Conservation (phyloP, 2,797 vertebrate genomes). For the Megalops cyprinoides region DNA sequence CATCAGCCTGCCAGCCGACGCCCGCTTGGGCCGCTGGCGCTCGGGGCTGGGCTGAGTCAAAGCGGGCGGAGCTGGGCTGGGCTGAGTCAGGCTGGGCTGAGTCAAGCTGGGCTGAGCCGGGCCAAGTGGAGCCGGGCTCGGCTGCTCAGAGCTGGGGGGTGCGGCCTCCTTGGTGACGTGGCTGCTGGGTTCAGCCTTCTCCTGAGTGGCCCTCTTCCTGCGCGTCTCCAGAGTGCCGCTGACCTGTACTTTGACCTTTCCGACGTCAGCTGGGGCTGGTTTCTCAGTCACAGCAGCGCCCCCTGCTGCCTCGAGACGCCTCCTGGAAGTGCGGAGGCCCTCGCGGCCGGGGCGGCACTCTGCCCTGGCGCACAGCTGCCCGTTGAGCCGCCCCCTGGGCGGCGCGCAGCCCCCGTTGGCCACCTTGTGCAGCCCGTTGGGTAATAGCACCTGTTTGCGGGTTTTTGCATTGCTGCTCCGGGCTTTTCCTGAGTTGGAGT, state of each 20-base stretch:
- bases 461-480: slow-evolving; percentile 99
- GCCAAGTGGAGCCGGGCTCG: slow-evolving; percentile 48
- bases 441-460: slow-evolving; percentile 99
- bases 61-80: slow-evolving; percentile 22
- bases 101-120: not conserved
- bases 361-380: slow-evolving; percentile 67
- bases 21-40: slow-evolving; percentile 92
- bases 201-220: slow-evolving; percentile 80
- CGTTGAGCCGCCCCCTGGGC: slow-evolving; percentile 89
- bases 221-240: slow-evolving; percentile 80
- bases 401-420: slow-evolving; percentile 63
- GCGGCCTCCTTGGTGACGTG: slow-evolving; percentile 80
- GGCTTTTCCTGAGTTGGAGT: slow-evolving; percentile 97
- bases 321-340: slow-evolving; percentile 93
- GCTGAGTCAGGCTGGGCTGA: not conserved
- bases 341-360: slow-evolving; percentile 79
- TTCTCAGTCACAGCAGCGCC: not conserved
- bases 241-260: slow-evolving; percentile 84
- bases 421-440: slow-evolving; percentile 84
- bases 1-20: slow-evolving; percentile 86
- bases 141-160: slow-evolving; percentile 75
- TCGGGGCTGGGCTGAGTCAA: slow-evolving; percentile 75
- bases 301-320: slow-evolving; percentile 85
- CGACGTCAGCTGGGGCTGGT: slow-evolving; percentile 76
- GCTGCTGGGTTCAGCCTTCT: slow-evolving; percentile 63